These are phyloP conservation scores for Podarcis muralis DNA, from an alignment of 2,113 vertebrate species.

Conservation along the genomic window DNA sequence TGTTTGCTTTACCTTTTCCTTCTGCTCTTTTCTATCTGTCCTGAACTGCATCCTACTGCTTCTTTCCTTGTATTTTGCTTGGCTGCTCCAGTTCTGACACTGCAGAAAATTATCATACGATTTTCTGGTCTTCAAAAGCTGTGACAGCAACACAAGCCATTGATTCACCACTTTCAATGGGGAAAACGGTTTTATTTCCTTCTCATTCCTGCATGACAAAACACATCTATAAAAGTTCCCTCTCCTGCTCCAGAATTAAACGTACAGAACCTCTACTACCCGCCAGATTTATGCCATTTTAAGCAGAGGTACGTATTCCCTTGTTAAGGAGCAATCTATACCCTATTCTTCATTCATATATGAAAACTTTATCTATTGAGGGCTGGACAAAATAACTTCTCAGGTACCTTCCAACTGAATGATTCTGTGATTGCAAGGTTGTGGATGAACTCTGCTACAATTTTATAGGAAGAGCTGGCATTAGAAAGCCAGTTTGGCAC, in stretches of 20 bases:
- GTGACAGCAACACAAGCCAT: not conserved
- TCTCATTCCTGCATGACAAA: not conserved
- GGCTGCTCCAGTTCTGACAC: not conserved
- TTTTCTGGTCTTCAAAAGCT: not conserved
- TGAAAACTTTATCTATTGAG: not conserved
- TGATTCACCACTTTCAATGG: not conserved
- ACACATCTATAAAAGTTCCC: not conserved
- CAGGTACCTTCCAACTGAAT: too few relatives aligned
- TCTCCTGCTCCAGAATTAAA: not conserved
- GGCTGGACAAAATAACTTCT: too few relatives aligned
- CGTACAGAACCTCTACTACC: not conserved
- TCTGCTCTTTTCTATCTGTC: not conserved
- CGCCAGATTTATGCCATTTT: not conserved
- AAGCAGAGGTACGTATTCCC: too few relatives aligned
- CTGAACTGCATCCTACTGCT: not conserved
- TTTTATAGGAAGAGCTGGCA: not conserved
- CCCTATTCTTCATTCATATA: not conserved
- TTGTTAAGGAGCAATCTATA: not conserved
- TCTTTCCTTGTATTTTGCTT: not conserved
- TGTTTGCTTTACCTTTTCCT: not conserved
- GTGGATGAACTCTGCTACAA: not conserved
- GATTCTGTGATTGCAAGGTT: too few relatives aligned
- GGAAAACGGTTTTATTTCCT: not conserved
- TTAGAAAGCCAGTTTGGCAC: too few relatives aligned
- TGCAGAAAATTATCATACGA: not conserved